Percentiles rank a stretch among this genome's conserved stretches.
phyloP scores from a whole-genome alignment of 2,113 vertebrate genomes.

The Nyctereutes procyonoides region DNA sequence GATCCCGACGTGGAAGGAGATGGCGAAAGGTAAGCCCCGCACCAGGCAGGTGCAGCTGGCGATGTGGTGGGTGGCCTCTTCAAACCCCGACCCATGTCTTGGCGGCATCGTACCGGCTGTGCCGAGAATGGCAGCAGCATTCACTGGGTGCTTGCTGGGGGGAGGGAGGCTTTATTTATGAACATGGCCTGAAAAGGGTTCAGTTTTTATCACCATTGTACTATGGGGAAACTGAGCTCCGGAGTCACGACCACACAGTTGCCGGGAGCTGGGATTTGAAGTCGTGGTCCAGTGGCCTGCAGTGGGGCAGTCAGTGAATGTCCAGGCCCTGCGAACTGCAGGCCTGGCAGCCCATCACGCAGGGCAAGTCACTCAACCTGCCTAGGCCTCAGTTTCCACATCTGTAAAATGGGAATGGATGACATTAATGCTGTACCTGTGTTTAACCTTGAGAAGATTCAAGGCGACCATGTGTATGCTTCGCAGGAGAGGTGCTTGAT shows the following conservation, averaged over 20 bases:
- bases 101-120: rapidly evolving
- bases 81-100: rapidly evolving
- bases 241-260: rapidly evolving
- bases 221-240: background rate
- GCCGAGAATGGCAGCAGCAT: background rate
- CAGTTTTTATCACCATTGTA: background rate
- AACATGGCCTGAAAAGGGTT: background rate
- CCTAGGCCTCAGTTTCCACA: background rate
- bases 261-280: background rate
- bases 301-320: rapidly evolving
- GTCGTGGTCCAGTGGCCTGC: background rate
- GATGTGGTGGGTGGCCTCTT: rapidly evolving
- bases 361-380: background rate
- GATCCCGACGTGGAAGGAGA: slow-evolving; percentile 89
- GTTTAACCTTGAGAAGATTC: background rate
- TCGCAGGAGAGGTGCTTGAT: background rate
- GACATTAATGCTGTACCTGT: rapidly evolving
- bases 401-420: background rate
- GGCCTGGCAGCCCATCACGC: rapidly evolving
- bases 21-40: slow-evolving; percentile 79
- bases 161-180: background rate
- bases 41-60: background rate
- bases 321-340: background rate
- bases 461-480: rapidly evolving
- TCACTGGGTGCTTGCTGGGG: background rate